Evolutionary conservation across 2,888 invertebrate genomes (phyloP), one percentile per base, ranked within the genome.

Genomic region (Iselma pallidipennis): DNA sequence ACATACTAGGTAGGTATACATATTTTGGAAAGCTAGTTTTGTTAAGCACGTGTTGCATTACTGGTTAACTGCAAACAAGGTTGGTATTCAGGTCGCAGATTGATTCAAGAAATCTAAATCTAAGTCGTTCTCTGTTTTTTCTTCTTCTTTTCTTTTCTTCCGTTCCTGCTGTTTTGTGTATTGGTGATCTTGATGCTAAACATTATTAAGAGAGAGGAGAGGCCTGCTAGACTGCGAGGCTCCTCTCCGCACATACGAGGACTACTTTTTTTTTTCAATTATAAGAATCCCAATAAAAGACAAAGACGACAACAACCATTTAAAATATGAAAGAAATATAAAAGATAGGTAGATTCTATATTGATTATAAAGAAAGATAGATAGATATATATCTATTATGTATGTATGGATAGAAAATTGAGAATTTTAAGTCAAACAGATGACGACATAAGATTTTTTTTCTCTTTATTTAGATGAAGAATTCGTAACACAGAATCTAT

Each of bases 191-290:
- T n/a, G n/a, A n/a, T n/a, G 37, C 19, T 19, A 37, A 37, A 70
- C 66, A 67, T 66, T 66, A 63, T 60, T 64, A 66, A 60, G 16
- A 37, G 37, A 37, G 37, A 37, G 67, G 66, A 73, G 71, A 73
- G 72, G 74, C 75, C 74, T 71, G 75, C 77, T 69, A 78, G 78
- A 78, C 78, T 77, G 78, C 78, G 75, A 76, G 78, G 77, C 78
- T 74, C 78, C 78, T 70, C 70, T 16, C 37, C 37, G 37, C 37
- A 37, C 6, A 29, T 12, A 75, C 69, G 69, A 74, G 72, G 75
- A 76, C 70, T 70, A 64, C 70, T 66, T 71, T 61, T 67, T 61
- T 61, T n/a, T 37, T 37, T 37, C 37, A 16, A 37, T 16, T 37
- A 16, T 1, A 37, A 37, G 37, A 49, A 57, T 51, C 55, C 26